Percentiles rank a stretch among this genome's conserved stretches.
Evolutionary conservation across 2,888 invertebrate species (phyloP).

Genomic region (Coelinius sp.): DNA sequence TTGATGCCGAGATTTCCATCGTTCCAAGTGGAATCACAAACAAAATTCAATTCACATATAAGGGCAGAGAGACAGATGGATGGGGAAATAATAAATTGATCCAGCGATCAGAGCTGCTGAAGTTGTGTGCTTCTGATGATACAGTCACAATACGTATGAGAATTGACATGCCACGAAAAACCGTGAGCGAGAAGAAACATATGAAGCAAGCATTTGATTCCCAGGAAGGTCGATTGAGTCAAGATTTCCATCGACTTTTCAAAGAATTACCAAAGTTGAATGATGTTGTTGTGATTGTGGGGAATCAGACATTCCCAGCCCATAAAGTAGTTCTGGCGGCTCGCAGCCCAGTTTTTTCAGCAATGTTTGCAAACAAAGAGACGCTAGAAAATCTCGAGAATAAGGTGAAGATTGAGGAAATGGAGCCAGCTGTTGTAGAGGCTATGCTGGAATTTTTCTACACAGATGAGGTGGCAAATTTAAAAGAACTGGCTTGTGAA

Average conservation of each 20-base stretch:
- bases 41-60: neutral
- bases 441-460: constrained; percentile 25
- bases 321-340: constrained; percentile 10
- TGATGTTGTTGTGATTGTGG: constrained; percentile 16
- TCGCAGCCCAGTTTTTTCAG: constrained; percentile 20
- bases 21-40: too few relatives aligned
- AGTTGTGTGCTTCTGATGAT: neutral
- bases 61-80: neutral
- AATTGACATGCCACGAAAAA: neutral
- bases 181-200: neutral
- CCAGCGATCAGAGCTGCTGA: neutral
- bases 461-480: neutral
- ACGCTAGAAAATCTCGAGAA: neutral
- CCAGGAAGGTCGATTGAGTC: neutral
- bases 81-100: neutral
- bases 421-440: neutral
- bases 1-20: too few relatives aligned
- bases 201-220: neutral
- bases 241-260: neutral
- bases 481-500: neutral
- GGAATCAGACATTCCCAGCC: neutral
- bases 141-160: neutral
- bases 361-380: neutral
- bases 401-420: neutral
- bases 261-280: neutral